These are phyloP conservation scores for Drosophila paracracens DNA, from an alignment of 2,888 invertebrate species.

Conservation along the genomic window DNA sequence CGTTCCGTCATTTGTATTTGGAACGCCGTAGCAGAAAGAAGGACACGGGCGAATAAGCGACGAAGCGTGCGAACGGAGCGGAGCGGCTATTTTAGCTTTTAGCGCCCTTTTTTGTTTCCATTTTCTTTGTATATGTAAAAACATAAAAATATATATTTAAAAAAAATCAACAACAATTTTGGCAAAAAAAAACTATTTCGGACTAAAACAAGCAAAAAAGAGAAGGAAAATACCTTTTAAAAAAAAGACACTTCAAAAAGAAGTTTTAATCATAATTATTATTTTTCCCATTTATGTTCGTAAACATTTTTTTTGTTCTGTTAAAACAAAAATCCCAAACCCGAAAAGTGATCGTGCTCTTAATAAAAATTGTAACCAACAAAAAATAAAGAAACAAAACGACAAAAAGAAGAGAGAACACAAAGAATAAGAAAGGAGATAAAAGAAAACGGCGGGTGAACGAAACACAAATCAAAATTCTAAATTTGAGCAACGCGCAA, in stretches of 20 bases:
- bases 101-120: constrained; percentile 83
- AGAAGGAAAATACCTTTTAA: constrained; percentile 32
- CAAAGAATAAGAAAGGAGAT: constrained; percentile 2
- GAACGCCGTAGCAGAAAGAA: constrained; percentile 83
- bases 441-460: constrained; percentile 52
- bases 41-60: constrained; percentile 76
- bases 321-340: constrained; percentile 25
- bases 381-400: constrained; percentile 12
- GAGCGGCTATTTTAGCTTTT: constrained; percentile 83
- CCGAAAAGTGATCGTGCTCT: constrained; percentile 59
- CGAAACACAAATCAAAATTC: constrained; percentile 70
- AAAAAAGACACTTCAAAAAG: constrained; percentile 14
- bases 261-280: constrained; percentile 38
- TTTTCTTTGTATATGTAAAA: constrained; percentile 67
- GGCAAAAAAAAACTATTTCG: constrained; percentile 65
- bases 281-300: constrained; percentile 72
- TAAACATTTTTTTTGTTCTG: constrained; percentile 70
- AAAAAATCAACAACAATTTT: constrained; percentile 52
- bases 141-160: constrained; percentile 30
- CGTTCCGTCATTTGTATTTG: constrained; percentile 83
- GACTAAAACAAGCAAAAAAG: constrained; percentile 43
- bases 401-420: constrained; percentile 5
- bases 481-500: constrained; percentile 65
- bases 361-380: constrained; percentile 35
- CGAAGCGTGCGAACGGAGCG: constrained; percentile 80